phyloP scores from a whole-genome alignment of 2,888 invertebrate genomes.

The Dugesia japonica region DNA sequence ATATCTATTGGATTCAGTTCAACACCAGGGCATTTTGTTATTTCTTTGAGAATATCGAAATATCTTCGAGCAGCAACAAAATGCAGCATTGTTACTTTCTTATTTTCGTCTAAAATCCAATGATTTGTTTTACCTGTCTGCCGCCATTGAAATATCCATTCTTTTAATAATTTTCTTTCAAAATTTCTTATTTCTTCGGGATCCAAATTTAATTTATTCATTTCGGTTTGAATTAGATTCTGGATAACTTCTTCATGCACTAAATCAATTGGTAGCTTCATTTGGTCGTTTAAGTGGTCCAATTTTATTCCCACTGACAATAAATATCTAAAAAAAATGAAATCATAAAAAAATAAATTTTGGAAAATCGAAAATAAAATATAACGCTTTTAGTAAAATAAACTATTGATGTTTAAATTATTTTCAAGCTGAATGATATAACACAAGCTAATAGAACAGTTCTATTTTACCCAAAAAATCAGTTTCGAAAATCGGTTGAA shows the following conservation, averaged over 20 bases:
- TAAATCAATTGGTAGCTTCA: conserved; percentile 16
- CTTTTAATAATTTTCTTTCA: neutral
- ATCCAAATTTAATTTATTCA: neutral
- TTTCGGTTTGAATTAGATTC: neutral
- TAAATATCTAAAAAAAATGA: no score
- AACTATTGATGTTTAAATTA: neutral
- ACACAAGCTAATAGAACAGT: no score
- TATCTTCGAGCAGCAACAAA: conserved; percentile 10
- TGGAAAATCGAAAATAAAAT: no score
- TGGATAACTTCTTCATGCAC: neutral
- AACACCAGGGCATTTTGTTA: neutral
- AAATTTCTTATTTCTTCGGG: neutral
- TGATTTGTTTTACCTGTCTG: neutral
- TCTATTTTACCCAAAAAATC: no score
- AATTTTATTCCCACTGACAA: neutral
- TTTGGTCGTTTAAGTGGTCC: conserved; percentile 8
- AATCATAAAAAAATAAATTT: no score
- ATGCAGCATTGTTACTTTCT: neutral
- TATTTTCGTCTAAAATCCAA: neutral
- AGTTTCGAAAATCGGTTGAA: no score
- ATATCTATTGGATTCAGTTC: neutral
- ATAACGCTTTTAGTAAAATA: no score
- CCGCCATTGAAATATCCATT: neutral
- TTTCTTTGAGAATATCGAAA: conserved; percentile 2
- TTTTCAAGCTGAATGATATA: no score